These are phyloP conservation scores for Tychaedon coryphoeus DNA, from an alignment of 2,113 vertebrate genomes.

Conservation along the genomic window DNA sequence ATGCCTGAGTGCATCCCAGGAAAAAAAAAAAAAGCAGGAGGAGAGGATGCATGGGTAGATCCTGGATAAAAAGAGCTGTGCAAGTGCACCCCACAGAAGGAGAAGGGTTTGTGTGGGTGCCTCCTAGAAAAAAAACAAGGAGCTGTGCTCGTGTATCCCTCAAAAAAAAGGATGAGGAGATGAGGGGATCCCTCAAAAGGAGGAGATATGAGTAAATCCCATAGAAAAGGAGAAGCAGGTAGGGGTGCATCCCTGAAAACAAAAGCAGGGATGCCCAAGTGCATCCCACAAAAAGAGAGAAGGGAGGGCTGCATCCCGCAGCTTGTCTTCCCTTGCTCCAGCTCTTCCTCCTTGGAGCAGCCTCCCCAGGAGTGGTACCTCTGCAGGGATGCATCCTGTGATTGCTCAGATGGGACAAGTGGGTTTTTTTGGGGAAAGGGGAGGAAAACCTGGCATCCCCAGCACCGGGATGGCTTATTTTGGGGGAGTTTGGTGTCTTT, in stretches of 20 bases:
- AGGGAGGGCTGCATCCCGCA: not conserved
- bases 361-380: fast-evolving
- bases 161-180: not conserved
- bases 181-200: not conserved
- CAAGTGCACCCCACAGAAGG: not conserved
- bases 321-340: not conserved
- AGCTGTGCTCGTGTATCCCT: fast-evolving
- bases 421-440: not conserved
- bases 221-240: not conserved
- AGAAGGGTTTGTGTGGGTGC: not conserved
- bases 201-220: not conserved
- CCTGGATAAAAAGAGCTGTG: not conserved
- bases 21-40: not conserved
- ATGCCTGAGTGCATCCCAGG: not conserved
- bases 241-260: not conserved
- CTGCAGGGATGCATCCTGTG: fast-evolving
- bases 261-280: not conserved
- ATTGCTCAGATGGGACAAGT: not conserved
- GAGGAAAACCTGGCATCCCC: not conserved
- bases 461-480: fast-evolving
- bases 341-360: not conserved
- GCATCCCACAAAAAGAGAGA: not conserved
- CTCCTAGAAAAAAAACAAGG: not conserved
- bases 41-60: not conserved
- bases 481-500: not conserved